phyloP scores from a whole-genome alignment of 2,113 vertebrate genomes.

The Chroicocephalus ridibundus region DNA sequence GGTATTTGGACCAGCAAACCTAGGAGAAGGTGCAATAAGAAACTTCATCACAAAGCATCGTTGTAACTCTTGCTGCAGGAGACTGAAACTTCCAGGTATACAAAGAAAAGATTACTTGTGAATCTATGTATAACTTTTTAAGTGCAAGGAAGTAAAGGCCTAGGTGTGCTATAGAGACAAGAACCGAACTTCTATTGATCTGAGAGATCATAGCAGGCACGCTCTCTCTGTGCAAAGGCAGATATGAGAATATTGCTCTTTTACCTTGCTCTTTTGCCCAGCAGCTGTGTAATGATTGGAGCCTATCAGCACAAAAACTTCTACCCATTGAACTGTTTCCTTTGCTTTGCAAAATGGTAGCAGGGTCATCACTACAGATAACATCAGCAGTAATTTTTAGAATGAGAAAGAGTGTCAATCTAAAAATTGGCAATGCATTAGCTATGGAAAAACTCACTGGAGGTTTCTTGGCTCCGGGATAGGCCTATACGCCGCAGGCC shows the following conservation, averaged over 20 bases:
- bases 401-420: background rate
- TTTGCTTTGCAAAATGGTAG: background rate
- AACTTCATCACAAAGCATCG: conserved; percentile 89
- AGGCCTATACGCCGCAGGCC: background rate
- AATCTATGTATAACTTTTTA: background rate
- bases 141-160: conserved; percentile 13
- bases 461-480: background rate
- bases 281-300: background rate
- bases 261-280: background rate
- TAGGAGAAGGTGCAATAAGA: conserved; percentile 86
- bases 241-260: background rate
- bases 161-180: conserved; percentile 12
- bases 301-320: background rate
- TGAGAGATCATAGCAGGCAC: background rate
- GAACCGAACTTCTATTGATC: conserved; percentile 29
- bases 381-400: background rate
- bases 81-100: conserved; percentile 87
- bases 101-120: conserved; percentile 7
- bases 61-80: conserved; percentile 88
- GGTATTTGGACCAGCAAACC: conserved; percentile 92
- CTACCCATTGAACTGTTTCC: background rate
- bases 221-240: background rate
- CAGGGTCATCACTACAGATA: background rate
- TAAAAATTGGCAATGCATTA: background rate
- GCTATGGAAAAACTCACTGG: background rate